Base-by-base conservation (phyloP, 2,888 invertebrate species). In the Chalcis sispes region DNA sequence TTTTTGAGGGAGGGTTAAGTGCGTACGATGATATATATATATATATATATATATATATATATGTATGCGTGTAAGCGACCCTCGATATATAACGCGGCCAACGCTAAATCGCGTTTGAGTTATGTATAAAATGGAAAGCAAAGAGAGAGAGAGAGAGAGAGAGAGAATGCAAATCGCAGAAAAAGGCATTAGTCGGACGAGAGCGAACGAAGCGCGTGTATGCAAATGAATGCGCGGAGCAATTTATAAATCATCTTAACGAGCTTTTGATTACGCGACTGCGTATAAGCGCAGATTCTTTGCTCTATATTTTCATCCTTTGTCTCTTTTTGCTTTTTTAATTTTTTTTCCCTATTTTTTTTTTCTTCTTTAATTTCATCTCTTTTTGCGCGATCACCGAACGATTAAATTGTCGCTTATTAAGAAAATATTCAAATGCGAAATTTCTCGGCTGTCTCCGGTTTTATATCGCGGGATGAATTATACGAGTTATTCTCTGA, bases 171-270 rank as follows among this genome's bases (percentile, higher is more conserved):
- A 70, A 74, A 76, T 74, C 29, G 50, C 23, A 71, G 79, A 70
- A 59, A 77, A 66, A 73, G 75, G 80, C 36, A 81, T 81, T 81
- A 82, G 80, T 83, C 81, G 77, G 73, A 8, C 2, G 27, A 2
- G 52, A 29, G 62, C 32, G 64, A 7, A 36, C 27, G 18, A 46
- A 13, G 29, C 54, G 65, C 15, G 52, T 48, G 25, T 42, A 77
- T 74, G 77, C 71, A 77, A 77, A 77, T 61, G 61, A 36, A n/a
- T n/a, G n/a, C n/a, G 20, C 50, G 8, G 81, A 80, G 84, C 82
- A 82, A 85, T 87, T 87, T 85, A 84, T 85, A 86, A 87, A 86
- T 87, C 85, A 85, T 83, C 82, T 85, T 86, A 87, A 88, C 85
- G 87, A 87, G 86, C 81, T 85, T 88, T 88, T 87, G 86, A 88